Evolutionary conservation across 2,797 vertebrate species (phyloP).

Genomic region (Poecilia gillii): DNA sequence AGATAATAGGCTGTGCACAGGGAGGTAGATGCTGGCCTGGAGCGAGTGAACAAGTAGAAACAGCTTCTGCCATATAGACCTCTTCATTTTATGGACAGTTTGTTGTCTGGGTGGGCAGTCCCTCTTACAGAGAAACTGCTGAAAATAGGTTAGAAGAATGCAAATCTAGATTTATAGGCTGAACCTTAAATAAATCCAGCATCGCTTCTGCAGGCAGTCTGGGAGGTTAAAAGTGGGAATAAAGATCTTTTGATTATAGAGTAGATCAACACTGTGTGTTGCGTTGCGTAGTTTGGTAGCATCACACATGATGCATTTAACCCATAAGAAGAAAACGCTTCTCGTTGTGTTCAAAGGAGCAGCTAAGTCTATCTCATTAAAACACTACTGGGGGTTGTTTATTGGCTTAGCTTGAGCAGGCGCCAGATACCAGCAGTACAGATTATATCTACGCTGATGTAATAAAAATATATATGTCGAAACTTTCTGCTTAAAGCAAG

Average conservation of each 20-base stretch:
- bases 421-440: constrained; percentile 18
- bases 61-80: constrained; percentile 69
- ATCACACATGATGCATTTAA: constrained; percentile 31
- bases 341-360: constrained; percentile 46
- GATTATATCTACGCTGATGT: constrained; percentile 29
- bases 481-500: neutral
- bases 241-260: neutral
- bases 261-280: constrained; percentile 7
- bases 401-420: constrained; percentile 58
- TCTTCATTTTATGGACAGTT: constrained; percentile 58
- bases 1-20: constrained; percentile 72
- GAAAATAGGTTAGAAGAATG: constrained; percentile 19
- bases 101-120: constrained; percentile 55
- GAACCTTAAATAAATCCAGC: neutral
- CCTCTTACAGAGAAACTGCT: constrained; percentile 6
- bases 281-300: constrained; percentile 1
- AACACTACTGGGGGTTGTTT: constrained; percentile 54
- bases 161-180: neutral
- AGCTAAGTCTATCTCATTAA: constrained; percentile 59
- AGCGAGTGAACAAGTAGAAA: constrained; percentile 74
- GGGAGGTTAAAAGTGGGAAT: neutral
- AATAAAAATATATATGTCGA: neutral
- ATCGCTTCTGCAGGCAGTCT: neutral
- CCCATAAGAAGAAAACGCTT: constrained; percentile 13
- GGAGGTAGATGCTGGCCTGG: constrained; percentile 71